phyloP scores from a whole-genome alignment of 2,888 invertebrate genomes.

The Melanargia galathea region DNA sequence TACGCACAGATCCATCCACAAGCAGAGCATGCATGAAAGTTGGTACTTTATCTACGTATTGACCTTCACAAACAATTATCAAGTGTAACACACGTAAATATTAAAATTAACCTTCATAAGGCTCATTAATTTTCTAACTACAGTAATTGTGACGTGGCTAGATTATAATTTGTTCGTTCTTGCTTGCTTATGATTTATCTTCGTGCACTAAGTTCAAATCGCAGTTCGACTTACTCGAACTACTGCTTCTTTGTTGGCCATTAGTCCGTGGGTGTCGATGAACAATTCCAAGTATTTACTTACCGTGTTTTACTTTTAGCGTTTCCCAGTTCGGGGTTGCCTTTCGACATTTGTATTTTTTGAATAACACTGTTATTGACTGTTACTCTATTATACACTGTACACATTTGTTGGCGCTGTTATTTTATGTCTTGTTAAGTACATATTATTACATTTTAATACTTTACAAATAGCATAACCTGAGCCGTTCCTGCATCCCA shows the following conservation, averaged over 20 bases:
- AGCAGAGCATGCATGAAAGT: not conserved
- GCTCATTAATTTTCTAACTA: constrained; percentile 9
- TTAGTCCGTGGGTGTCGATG: no score
- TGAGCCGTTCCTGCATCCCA: not conserved
- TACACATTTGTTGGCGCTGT: no score
- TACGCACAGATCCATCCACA: not conserved
- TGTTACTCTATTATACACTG: no score
- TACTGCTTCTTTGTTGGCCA: not conserved
- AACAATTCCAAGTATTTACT: no score
- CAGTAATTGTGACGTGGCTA: not conserved
- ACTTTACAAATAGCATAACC: no score
- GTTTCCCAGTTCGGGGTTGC: no score
- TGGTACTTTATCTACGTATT: constrained; percentile 7
- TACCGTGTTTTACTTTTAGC: no score
- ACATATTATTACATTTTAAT: no score
- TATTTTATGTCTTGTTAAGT: no score
- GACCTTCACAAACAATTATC: constrained; percentile 14
- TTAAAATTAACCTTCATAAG: constrained; percentile 9
- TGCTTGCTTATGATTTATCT: not conserved
- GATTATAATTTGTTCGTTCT: not conserved
- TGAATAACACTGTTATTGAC: no score
- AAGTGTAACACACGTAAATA: constrained; percentile 3
- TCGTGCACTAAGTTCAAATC: not conserved
- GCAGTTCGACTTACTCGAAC: not conserved
- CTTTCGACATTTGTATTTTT: no score